phyloP scores from a whole-genome alignment of 2,113 vertebrate genomes.

The Equus przewalskii region DNA sequence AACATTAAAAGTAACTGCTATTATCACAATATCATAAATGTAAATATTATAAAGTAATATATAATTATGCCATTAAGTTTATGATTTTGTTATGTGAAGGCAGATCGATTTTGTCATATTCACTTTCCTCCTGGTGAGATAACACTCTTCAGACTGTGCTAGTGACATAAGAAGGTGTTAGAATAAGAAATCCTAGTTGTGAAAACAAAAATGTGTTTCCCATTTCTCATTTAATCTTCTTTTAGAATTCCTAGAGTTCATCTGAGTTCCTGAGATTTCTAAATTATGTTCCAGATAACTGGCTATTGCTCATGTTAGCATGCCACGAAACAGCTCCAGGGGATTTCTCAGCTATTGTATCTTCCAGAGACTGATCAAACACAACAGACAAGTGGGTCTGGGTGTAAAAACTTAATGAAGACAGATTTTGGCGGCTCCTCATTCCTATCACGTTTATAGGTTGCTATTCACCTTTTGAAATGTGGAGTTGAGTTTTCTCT shows the following conservation, averaged over 20 bases:
- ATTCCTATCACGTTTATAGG: neutral
- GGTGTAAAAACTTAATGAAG: neutral
- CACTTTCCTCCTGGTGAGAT: slow-evolving; percentile 5
- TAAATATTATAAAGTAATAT: neutral
- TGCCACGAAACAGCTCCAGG: neutral
- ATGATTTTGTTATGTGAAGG: slow-evolving; percentile 6
- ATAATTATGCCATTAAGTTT: neutral
- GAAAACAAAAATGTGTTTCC: slow-evolving; percentile 44
- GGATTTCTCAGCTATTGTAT: neutral
- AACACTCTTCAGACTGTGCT: slow-evolving; percentile 16
- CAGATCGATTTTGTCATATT: neutral
- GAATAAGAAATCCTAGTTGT: slow-evolving; percentile 19
- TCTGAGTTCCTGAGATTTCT: slow-evolving; percentile 3
- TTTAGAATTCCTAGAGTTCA: neutral
- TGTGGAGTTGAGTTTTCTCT: neutral
- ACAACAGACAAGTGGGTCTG: neutral
- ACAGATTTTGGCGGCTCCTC: neutral
- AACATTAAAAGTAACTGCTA: neutral
- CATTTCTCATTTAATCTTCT: slow-evolving; percentile 42
- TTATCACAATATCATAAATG: neutral
- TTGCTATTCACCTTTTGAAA: neutral
- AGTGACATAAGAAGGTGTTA: slow-evolving; percentile 23
- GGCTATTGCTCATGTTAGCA: neutral
- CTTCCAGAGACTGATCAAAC: neutral
- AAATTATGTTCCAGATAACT: neutral